Conservation (phyloP, 35 echinoderm and acorn worm genomes). For the Eucidaris tribuloides region DNA sequence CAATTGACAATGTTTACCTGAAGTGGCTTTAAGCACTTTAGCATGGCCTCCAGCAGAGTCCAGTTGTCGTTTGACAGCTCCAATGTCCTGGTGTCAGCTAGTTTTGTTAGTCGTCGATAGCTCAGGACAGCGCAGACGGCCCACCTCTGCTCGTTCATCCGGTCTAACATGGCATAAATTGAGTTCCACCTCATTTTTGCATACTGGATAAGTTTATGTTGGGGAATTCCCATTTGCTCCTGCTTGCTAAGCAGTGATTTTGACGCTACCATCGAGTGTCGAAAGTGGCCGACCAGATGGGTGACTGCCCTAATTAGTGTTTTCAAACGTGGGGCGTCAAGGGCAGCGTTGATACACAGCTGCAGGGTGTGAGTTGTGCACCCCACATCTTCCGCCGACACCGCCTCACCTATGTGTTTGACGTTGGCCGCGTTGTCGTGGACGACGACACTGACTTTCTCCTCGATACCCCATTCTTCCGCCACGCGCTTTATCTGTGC, state of each 20-base stretch:
- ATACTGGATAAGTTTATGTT: neutral
- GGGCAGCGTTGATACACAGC: neutral
- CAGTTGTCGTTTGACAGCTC: neutral
- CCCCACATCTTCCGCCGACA: neutral
- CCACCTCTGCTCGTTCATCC: conserved; percentile 17
- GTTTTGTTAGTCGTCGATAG: neutral
- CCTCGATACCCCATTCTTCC: neutral
- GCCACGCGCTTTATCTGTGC: neutral
- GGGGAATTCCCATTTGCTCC: neutral
- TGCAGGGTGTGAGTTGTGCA: conserved; percentile 15
- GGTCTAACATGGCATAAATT: neutral
- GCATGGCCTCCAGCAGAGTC: neutral
- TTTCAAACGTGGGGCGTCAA: neutral
- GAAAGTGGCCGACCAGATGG: conserved; percentile 4
- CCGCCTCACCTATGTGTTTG: neutral
- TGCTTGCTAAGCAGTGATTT: conserved; percentile 24
- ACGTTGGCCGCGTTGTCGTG: no score
- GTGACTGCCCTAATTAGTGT: neutral
- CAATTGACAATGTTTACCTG: no score
- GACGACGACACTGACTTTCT: no score
- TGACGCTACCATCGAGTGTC: neutral
- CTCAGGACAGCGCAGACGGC: conserved; percentile 9
- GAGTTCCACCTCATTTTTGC: conserved; percentile 30
- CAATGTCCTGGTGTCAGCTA: neutral
- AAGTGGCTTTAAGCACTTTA: conserved; percentile 16